Conservation (phyloP, 2,113 vertebrate genomes). For the Salvator merianae region DNA sequence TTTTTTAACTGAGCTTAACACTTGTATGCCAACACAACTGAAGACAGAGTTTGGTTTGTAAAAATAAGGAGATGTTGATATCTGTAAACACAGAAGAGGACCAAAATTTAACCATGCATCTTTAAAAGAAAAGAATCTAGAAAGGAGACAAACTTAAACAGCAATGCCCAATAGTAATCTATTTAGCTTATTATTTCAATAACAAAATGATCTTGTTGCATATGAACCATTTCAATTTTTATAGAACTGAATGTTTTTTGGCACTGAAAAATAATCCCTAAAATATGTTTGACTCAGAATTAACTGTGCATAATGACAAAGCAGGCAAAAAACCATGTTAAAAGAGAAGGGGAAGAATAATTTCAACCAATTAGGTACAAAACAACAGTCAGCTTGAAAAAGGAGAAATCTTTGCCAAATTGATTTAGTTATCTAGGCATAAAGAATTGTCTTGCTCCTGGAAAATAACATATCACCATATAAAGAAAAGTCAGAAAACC, state of each 20-base stretch:
- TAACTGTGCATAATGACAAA: conserved; percentile 37
- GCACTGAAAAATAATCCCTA: conserved; percentile 9
- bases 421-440: conserved; percentile 64
- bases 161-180: too few relatives aligned
- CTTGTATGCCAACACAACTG: too few relatives aligned
- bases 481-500: conserved; percentile 10
- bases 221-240: neutral
- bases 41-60: too few relatives aligned
- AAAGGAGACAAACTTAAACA: too few relatives aligned
- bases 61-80: too few relatives aligned
- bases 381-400: conserved; percentile 56
- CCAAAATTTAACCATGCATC: too few relatives aligned
- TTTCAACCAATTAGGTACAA: conserved; percentile 44
- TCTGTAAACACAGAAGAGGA: too few relatives aligned
- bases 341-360: conserved; percentile 50
- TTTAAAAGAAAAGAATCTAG: too few relatives aligned
- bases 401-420: conserved; percentile 40
- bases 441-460: conserved; percentile 44
- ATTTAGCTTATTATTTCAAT: neutral
- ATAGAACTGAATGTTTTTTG: neutral
- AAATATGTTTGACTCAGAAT: conserved; percentile 27
- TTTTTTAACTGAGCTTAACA: too few relatives aligned
- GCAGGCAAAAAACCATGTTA: conserved; percentile 28
- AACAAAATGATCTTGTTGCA: neutral
- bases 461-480: neutral